A percentile compares a stretch with the other conserved stretches of the same genome.
Evolutionary conservation across 2,888 invertebrate genomes (phyloP).

Genomic region (Barypeithes pellucidus): DNA sequence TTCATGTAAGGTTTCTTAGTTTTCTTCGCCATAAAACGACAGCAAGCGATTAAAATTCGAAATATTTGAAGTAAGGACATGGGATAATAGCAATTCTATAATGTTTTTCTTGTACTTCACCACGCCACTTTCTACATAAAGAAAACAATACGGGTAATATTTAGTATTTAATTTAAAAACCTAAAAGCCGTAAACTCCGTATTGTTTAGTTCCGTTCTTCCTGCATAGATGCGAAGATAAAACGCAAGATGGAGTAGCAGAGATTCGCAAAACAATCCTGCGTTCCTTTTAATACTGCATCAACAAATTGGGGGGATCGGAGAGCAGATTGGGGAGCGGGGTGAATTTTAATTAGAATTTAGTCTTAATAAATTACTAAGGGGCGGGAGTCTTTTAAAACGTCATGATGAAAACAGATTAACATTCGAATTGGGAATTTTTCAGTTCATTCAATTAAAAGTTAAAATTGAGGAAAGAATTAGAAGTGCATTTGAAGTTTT

Average conservation of each 20-base stretch:
- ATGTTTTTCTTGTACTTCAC: too few relatives aligned
- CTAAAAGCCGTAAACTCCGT: not conserved
- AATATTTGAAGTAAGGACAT: too few relatives aligned
- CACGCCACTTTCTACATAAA: too few relatives aligned
- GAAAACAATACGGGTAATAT: too few relatives aligned
- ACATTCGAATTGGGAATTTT: conserved; percentile 51
- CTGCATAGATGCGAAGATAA: conserved; percentile 24
- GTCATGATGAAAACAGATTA: conserved; percentile 51
- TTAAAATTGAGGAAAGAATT: conserved; percentile 17
- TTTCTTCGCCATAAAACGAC: too few relatives aligned
- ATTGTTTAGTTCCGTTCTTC: not conserved
- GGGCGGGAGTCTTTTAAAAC: conserved; percentile 49
- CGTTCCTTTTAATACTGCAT: conserved; percentile 33
- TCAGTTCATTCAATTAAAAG: conserved; percentile 50
- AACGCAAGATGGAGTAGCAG: conserved; percentile 22
- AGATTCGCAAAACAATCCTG: conserved; percentile 31
- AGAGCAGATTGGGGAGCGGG: conserved; percentile 20
- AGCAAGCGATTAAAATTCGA: too few relatives aligned
- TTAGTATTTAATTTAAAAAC: not conserved
- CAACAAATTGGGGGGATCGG: conserved; percentile 40
- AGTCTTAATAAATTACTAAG: conserved; percentile 46
- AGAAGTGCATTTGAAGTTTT: conserved; percentile 24
- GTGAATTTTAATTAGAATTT: conserved; percentile 50
- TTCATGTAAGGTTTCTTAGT: too few relatives aligned
- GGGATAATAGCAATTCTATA: too few relatives aligned